Evolutionary conservation across 2,888 invertebrate species (phyloP).

Genomic region (Schrankia costaestrigalis): DNA sequence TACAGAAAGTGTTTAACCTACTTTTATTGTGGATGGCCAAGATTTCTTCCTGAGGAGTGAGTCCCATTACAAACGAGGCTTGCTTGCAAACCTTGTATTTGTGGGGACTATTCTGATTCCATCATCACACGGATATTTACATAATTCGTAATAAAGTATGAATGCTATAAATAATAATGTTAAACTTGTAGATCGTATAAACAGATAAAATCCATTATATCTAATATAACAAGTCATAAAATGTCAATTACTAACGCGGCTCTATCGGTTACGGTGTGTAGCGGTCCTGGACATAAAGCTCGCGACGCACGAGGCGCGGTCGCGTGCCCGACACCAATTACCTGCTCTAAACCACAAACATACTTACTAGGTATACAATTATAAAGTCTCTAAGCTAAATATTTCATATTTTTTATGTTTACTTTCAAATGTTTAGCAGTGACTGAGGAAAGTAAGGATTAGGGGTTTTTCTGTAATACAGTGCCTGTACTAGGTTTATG

Average conservation of each 20-base stretch:
- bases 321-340: constrained; percentile 31
- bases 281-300: neutral
- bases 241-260: constrained; percentile 26
- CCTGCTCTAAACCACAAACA: constrained; percentile 1
- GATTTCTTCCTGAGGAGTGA: too few relatives aligned
- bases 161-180: constrained; percentile 7
- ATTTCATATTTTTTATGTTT: constrained; percentile 8
- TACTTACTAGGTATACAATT: constrained; percentile 19
- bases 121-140: too few relatives aligned
- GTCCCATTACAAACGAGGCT: too few relatives aligned
- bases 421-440: constrained; percentile 1
- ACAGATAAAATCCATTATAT: constrained; percentile 24
- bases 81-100: too few relatives aligned
- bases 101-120: too few relatives aligned
- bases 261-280: constrained; percentile 17
- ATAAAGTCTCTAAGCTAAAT: constrained; percentile 7
- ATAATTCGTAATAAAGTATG: too few relatives aligned
- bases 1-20: too few relatives aligned
- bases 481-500: too few relatives aligned
- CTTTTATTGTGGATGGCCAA: too few relatives aligned
- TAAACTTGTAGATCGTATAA: constrained; percentile 12
- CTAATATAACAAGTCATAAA: constrained; percentile 31
- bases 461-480: neutral
- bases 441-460: too few relatives aligned
- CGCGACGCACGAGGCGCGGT: constrained; percentile 10